Base-by-base conservation (phyloP, 2,797 vertebrate genomes). In the Pangasius sanitwongsei region DNA sequence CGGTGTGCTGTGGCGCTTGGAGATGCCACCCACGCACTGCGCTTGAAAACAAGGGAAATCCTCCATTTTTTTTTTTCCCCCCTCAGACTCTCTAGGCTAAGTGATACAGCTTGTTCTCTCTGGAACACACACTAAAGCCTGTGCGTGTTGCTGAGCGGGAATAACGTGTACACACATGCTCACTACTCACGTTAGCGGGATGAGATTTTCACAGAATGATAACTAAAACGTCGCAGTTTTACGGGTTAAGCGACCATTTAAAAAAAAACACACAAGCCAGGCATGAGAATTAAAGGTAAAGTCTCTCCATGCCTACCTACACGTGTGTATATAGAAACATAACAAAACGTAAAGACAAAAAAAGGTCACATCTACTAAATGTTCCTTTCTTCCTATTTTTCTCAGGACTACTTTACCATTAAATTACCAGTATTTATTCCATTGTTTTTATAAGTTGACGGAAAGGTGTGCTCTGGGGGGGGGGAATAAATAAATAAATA, bases 1-100 rank as follows among this genome's bases (percentile, higher is more conserved):
- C 7, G 65, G 57, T 48, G 87, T 88, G 75, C 25, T 18, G 69
- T 77, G 63, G 72, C 88, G 88, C 88, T 88, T 78, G 86, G 74
- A n/a, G 87, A 77, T 57, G 81, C 91, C 87, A 87, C 91, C 80
- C 86, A 88, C 88, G 67, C 70, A 80, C 53, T 75, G 86, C 18
- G 59, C 28, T 84, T 88, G 53, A 90, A 88, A 89, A 86, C 83
- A 86, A 84, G 87, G 91, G 88, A 90, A 89, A 87, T 83, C 88
- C 85, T 87, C 75, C 81, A 84, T 87, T 72, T 89, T 88, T 72
- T 89, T 88, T 41, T 61, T 59, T 28, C 2, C 15, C 57, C 31
- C 34, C 37, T 65, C 25, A 83, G 57, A 44, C 23, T 28, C 81
- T 44, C 53, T 8, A 41, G 37, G 57, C 34, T 41, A 83, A 25